phyloP scores from a whole-genome alignment of 1,140 invertebrate species.

The Ridgeia piscesae region DNA sequence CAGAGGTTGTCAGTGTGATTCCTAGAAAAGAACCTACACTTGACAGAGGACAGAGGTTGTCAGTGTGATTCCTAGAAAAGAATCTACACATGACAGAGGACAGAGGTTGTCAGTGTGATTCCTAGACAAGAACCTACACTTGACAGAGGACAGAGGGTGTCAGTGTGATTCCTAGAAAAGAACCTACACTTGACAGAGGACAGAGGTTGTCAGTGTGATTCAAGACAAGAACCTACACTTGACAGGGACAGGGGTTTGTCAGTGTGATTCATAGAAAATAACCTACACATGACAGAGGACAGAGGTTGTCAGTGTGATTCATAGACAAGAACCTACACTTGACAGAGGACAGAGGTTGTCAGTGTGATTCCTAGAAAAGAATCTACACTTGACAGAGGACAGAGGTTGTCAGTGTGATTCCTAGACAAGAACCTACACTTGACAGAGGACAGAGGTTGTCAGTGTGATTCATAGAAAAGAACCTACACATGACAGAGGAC shows the following conservation, averaged over 20 bases:
- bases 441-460: neutral
- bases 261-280: neutral
- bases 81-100: no score
- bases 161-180: neutral
- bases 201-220: neutral
- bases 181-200: no score
- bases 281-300: no score
- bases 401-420: neutral
- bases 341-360: neutral
- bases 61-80: neutral
- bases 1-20: neutral
- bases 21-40: no score
- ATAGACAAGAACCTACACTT: no score
- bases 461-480: neutral
- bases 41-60: neutral
- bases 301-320: neutral
- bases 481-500: no score
- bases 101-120: neutral
- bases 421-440: no score
- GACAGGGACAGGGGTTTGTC: neutral
- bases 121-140: no score
- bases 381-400: no score
- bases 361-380: neutral
- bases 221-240: no score
- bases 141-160: neutral